Conservation (phyloP, 1,140 invertebrate genomes). For the Dinoponera quadriceps region DNA sequence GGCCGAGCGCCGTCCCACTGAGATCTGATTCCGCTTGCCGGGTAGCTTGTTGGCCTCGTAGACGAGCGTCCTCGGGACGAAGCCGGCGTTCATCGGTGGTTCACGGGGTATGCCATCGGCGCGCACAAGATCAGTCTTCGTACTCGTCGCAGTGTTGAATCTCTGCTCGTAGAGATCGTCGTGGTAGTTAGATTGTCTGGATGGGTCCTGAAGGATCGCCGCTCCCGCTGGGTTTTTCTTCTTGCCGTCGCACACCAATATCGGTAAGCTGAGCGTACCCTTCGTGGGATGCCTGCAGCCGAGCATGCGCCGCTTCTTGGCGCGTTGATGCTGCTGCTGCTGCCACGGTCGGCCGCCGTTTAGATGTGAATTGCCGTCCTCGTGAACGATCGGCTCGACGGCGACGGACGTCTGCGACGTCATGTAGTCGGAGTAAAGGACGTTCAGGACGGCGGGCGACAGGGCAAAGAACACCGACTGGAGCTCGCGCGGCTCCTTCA, state of each 20-base stretch:
- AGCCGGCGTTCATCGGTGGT: constrained; percentile 53
- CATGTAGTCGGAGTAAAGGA: constrained; percentile 61
- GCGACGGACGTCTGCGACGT: constrained; percentile 27
- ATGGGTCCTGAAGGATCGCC: constrained; percentile 38
- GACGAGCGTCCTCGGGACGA: constrained; percentile 42
- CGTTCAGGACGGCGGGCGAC: constrained; percentile 65
- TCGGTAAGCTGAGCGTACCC: constrained; percentile 68
- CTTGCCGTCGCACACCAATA: constrained; percentile 64
- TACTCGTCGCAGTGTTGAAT: constrained; percentile 55
- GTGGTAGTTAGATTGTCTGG: constrained; percentile 64
- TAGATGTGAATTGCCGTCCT: constrained; percentile 27
- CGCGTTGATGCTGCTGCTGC: constrained; percentile 21
- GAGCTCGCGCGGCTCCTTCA: constrained; percentile 65
- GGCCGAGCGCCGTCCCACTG: constrained; percentile 54
- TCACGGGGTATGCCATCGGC: constrained; percentile 53
- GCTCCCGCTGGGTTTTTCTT: constrained; percentile 18
- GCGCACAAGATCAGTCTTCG: constrained; percentile 67
- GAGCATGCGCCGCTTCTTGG: constrained; percentile 59
- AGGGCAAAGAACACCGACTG: constrained; percentile 66
- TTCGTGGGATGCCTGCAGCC: constrained; percentile 59
- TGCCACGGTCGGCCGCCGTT: constrained; percentile 28
- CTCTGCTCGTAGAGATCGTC: constrained; percentile 68
- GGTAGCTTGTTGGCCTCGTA: constrained; percentile 63
- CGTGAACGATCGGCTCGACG: constrained; percentile 18
- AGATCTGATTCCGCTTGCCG: constrained; percentile 64